Conservation (phyloP, 2,888 invertebrate species). For the Stenurella melanura region DNA sequence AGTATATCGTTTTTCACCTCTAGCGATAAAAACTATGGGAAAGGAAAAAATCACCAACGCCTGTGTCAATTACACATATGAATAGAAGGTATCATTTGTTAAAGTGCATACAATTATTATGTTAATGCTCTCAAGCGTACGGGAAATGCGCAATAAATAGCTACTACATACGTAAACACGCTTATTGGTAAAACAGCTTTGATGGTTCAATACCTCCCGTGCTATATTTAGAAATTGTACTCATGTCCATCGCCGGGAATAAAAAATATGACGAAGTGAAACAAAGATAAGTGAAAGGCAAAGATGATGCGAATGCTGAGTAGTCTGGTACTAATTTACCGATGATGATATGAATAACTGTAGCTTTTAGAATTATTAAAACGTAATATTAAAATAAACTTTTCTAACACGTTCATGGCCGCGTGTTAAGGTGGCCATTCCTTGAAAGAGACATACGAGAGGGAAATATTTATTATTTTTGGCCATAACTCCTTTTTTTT, state of each 20-base stretch:
- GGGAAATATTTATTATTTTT: too few species aligned
- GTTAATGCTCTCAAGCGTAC: slow-evolving; percentile 28
- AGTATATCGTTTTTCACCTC: background rate
- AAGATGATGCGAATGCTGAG: background rate
- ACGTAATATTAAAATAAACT: background rate
- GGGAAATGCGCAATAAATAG: slow-evolving; percentile 23
- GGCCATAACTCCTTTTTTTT: too few species aligned
- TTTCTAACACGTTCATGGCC: too few species aligned
- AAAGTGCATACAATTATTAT: slow-evolving; percentile 37
- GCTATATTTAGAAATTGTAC: slow-evolving; percentile 19
- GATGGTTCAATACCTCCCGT: slow-evolving; percentile 29
- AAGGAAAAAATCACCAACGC: slow-evolving; percentile 6
- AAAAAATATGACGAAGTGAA: slow-evolving; percentile 15
- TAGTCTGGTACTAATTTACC: background rate
- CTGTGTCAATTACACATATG: slow-evolving; percentile 24
- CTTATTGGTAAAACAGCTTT: slow-evolving; percentile 22
- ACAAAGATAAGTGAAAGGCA: slow-evolving; percentile 4
- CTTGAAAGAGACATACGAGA: too few species aligned
- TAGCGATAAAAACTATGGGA: background rate
- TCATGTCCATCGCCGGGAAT: slow-evolving; percentile 12
- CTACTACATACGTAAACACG: slow-evolving; percentile 12
- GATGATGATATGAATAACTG: background rate
- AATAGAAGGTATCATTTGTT: slow-evolving; percentile 29
- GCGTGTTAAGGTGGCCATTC: too few species aligned
- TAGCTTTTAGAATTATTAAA: background rate